These are phyloP conservation scores for Nomada lathburiana DNA, from an alignment of 2,888 invertebrate species.

Conservation along the genomic window DNA sequence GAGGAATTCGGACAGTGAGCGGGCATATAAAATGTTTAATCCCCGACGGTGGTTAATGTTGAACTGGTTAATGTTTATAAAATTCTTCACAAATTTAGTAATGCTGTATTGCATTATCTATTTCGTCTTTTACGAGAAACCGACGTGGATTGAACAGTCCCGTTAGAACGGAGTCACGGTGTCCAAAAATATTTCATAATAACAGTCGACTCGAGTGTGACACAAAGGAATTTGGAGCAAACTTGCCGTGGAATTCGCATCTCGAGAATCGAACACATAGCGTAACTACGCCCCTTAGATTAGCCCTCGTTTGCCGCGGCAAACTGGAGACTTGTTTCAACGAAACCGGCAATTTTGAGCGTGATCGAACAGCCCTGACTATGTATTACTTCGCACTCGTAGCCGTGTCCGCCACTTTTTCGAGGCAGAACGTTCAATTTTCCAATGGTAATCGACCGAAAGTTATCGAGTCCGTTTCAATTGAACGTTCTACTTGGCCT, in stretches of 20 bases:
- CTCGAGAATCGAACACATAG: conserved; percentile 44
- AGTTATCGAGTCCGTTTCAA: conserved; percentile 45
- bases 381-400: conserved; percentile 35
- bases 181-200: neutral
- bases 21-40: too few species aligned
- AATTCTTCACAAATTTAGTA: too few species aligned
- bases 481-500: conserved; percentile 26
- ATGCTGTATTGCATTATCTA: too few species aligned
- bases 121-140: too few species aligned
- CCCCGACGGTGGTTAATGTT: too few species aligned
- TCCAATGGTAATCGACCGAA: conserved; percentile 41
- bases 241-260: conserved; percentile 32
- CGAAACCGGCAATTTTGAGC: conserved; percentile 57
- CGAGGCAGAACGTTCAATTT: conserved; percentile 42
- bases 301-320: conserved; percentile 38
- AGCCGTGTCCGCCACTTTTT: conserved; percentile 34
- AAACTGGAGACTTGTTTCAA: conserved; percentile 45
- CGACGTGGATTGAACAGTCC: too few species aligned
- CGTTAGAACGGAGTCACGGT: too few species aligned
- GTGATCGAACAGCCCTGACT: conserved; percentile 35
- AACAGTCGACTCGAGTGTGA: neutral
- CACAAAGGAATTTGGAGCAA: conserved; percentile 16
- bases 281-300: conserved; percentile 46
- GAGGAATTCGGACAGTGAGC: too few species aligned
- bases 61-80: too few species aligned